phyloP scores from a whole-genome alignment of 92 coral and sea anemone genomes.

The Virgularia gustaviana region DNA sequence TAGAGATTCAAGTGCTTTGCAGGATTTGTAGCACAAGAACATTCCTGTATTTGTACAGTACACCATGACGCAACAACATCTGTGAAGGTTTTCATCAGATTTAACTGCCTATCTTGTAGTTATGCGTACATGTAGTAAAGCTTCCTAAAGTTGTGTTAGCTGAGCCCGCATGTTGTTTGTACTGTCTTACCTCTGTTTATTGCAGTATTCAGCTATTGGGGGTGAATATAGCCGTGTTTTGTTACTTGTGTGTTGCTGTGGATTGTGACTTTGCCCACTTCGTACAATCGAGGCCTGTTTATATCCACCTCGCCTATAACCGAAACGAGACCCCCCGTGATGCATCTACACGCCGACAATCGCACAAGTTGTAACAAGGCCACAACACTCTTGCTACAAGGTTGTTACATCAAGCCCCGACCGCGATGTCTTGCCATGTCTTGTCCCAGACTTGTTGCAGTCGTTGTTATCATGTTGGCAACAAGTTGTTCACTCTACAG shows the following conservation, averaged over 20 bases:
- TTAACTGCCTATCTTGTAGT: neutral
- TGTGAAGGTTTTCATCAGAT: slow-evolving; percentile 36
- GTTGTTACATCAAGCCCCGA: too few species aligned
- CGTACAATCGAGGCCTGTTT: neutral
- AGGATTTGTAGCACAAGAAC: slow-evolving; percentile 37
- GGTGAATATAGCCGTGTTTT: neutral
- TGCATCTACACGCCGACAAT: too few species aligned
- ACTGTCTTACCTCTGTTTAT: too few species aligned
- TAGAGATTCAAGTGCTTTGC: slow-evolving; percentile 29
- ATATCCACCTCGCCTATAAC: neutral
- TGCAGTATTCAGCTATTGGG: too few species aligned
- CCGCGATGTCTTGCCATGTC: too few species aligned
- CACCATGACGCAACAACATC: slow-evolving; percentile 1
- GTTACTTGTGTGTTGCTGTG: neutral
- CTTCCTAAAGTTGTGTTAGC: neutral
- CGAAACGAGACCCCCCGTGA: too few species aligned
- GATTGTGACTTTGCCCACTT: neutral
- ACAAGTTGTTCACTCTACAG: too few species aligned
- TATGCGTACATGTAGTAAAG: neutral
- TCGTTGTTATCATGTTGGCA: too few species aligned
- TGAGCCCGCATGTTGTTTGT: too few species aligned
- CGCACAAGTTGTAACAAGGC: too few species aligned
- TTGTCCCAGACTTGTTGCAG: too few species aligned
- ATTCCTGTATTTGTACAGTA: slow-evolving; percentile 18
- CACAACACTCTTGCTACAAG: too few species aligned